phyloP scores from a whole-genome alignment of 2,113 vertebrate genomes.

The Callospermophilus lateralis region DNA sequence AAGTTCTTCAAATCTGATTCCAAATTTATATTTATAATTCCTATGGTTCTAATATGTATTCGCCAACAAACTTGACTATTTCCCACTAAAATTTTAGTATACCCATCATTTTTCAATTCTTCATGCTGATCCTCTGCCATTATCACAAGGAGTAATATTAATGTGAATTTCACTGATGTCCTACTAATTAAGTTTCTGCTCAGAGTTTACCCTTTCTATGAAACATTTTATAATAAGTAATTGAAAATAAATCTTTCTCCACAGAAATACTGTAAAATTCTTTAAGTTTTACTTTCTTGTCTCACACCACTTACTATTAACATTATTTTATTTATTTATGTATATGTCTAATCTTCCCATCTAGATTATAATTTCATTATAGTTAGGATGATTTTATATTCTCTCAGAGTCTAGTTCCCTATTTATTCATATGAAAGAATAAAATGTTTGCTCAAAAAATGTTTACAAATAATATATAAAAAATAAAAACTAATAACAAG shows the following conservation, averaged over 20 bases:
- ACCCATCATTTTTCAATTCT: background rate
- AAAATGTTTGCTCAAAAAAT: background rate
- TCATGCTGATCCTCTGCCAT: background rate
- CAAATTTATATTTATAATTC: background rate
- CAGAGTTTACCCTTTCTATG: background rate
- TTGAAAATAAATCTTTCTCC: background rate
- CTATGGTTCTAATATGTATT: background rate
- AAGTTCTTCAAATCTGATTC: background rate
- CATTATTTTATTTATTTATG: background rate
- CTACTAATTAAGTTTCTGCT: background rate
- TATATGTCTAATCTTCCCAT: background rate
- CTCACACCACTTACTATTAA: background rate
- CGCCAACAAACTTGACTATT: background rate
- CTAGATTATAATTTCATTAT: background rate
- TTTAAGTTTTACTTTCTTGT: constrained; percentile 11
- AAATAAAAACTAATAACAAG: constrained; percentile 20
- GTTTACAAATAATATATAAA: background rate
- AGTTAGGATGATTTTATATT: background rate
- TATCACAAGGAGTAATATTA: background rate
- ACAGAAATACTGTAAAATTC: background rate
- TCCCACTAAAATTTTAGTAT: background rate
- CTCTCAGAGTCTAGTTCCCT: background rate
- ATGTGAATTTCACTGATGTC: background rate
- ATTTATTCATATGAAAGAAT: background rate
- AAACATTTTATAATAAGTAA: background rate